These are phyloP conservation scores for Limnodromus scolopaceus DNA, from an alignment of 2,797 vertebrate genomes.

Conservation along the genomic window DNA sequence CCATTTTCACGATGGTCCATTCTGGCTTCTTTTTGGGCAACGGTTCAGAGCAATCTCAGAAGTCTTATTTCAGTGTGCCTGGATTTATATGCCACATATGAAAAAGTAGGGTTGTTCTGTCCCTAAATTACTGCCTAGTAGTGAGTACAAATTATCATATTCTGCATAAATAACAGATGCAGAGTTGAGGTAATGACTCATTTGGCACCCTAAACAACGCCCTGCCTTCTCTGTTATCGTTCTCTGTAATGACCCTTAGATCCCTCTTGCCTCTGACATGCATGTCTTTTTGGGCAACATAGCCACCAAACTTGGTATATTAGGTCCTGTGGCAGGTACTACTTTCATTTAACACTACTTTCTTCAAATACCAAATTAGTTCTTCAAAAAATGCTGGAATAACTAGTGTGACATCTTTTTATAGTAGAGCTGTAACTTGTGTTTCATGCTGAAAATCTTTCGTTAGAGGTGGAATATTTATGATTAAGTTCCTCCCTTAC, in stretches of 20 bases:
- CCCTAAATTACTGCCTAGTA: background rate
- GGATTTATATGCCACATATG: background rate
- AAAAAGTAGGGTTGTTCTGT: background rate
- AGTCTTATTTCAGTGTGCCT: background rate
- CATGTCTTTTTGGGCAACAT: background rate
- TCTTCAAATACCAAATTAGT: background rate
- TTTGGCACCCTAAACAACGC: background rate
- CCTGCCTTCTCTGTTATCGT: background rate
- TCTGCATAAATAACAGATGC: background rate
- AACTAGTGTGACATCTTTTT: background rate
- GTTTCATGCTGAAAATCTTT: background rate
- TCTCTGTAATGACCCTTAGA: background rate
- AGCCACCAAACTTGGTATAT: background rate
- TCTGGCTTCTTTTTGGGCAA: background rate
- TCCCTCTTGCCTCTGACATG: background rate
- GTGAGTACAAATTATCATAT: background rate
- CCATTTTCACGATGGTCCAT: background rate
- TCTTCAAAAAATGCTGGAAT: background rate
- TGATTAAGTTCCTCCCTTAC: background rate
- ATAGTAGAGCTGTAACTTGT: background rate
- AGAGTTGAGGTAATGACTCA: background rate
- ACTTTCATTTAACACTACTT: background rate
- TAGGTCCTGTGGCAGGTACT: background rate
- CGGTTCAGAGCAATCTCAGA: background rate
- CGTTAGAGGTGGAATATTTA: background rate